These are phyloP conservation scores for Aphidoletes aphidimyza DNA, from an alignment of 2,888 invertebrate species.

Conservation along the genomic window DNA sequence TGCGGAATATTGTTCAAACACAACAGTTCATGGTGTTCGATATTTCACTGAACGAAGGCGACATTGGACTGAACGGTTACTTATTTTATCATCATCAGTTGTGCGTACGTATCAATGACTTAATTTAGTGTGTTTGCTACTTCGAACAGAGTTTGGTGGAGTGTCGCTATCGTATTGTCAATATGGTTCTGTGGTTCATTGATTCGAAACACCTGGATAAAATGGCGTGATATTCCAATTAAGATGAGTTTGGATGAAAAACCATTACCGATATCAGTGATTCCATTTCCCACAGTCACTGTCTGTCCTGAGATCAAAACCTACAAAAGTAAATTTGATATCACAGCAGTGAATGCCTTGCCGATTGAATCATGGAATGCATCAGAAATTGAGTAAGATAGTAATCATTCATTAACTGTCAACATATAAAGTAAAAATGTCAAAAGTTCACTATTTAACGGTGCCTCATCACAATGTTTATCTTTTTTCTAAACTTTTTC, in stretches of 20 bases:
- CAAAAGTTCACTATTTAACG: too few relatives aligned
- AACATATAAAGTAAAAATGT: too few relatives aligned
- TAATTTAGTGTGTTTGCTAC: too few relatives aligned
- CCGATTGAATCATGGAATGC: neutral
- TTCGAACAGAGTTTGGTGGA: too few relatives aligned
- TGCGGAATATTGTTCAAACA: neutral
- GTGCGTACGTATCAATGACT: too few relatives aligned
- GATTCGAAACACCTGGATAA: conserved; percentile 74
- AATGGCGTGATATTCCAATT: conserved; percentile 74
- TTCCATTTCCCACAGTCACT: conserved; percentile 71
- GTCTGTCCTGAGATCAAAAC: conserved; percentile 69
- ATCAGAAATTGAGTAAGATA: neutral
- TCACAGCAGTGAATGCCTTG: neutral
- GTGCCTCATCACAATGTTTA: too few relatives aligned
- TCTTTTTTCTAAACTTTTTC: too few relatives aligned
- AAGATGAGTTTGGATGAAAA: conserved; percentile 13
- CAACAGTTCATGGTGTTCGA: neutral
- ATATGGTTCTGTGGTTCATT: conserved; percentile 63
- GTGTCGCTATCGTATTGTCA: neutral
- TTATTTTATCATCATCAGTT: too few relatives aligned
- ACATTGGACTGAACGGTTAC: neutral
- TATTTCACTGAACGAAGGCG: neutral
- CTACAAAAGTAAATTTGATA: neutral
- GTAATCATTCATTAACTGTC: too few relatives aligned
- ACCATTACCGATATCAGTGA: neutral